A percentile compares a stretch with the other conserved stretches of the same genome.
Evolutionary conservation across 2,113 vertebrate genomes (phyloP).

Genomic region (Emberiza fucata): DNA sequence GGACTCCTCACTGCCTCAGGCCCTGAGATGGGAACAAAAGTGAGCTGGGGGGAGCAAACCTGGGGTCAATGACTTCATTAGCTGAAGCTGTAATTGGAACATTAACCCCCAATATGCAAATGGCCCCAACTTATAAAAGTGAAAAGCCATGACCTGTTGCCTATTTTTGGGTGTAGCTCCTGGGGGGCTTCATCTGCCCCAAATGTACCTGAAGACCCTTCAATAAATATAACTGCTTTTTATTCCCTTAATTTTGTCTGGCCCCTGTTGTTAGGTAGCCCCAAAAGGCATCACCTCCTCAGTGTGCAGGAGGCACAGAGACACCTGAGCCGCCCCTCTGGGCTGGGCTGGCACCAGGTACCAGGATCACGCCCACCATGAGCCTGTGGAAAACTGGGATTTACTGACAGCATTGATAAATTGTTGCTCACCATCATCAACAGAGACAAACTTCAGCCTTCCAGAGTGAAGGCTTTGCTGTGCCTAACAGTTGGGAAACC

Average conservation of each 20-base stretch:
- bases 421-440: not conserved
- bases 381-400: not conserved
- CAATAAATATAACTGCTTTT: not conserved
- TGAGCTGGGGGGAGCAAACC: rapidly evolving
- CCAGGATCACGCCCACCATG: not conserved
- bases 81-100: not conserved
- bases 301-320: too few relatives aligned
- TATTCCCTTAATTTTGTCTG: not conserved
- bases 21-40: not conserved
- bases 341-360: not conserved
- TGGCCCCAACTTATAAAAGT: not conserved
- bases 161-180: not conserved
- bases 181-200: rapidly evolving
- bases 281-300: not conserved
- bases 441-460: not conserved
- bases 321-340: not conserved
- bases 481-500: not conserved
- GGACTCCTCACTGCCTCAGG: not conserved
- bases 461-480: not conserved
- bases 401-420: rapidly evolving
- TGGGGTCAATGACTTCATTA: not conserved
- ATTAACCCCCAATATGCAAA: not conserved
- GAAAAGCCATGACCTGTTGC: rapidly evolving
- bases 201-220: not conserved
- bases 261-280: not conserved